Percentiles rank a stretch among this genome's conserved stretches.
Evolutionary conservation across 2,113 vertebrate species (phyloP).

Genomic region (Entosphenus tridentatus): DNA sequence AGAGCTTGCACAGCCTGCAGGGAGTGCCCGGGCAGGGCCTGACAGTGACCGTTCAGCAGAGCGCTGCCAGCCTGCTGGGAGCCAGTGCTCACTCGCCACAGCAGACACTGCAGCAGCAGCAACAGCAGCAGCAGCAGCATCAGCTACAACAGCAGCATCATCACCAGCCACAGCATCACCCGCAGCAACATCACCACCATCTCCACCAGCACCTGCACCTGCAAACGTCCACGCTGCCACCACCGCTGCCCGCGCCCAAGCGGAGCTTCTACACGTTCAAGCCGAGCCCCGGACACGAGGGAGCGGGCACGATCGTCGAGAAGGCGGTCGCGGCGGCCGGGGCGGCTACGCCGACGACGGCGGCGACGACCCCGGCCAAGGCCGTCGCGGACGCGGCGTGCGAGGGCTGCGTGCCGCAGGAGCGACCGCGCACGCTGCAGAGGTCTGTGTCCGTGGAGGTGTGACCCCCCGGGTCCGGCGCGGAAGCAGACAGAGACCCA

Average conservation of each 20-base stretch:
- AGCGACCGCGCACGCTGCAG: not conserved
- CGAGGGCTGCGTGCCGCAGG: not conserved
- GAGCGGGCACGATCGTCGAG: not conserved
- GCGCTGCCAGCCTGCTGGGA: too few relatives aligned
- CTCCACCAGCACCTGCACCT: too few relatives aligned
- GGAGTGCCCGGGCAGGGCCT: too few relatives aligned
- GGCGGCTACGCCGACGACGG: not conserved
- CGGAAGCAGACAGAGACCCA: too few relatives aligned
- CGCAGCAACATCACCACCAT: too few relatives aligned
- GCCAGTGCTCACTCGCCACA: too few relatives aligned
- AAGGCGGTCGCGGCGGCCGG: not conserved
- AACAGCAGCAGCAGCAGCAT: too few relatives aligned
- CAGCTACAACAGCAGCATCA: too few relatives aligned
- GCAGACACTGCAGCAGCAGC: too few relatives aligned
- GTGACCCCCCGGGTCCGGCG: not conserved
- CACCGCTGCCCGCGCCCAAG: not conserved
- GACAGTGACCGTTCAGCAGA: too few relatives aligned
- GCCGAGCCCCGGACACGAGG: not conserved
- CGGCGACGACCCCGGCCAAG: not conserved
- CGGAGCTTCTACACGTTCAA: not conserved
- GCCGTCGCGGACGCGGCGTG: not conserved
- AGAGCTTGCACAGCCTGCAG: too few relatives aligned
- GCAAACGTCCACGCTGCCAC: not conserved
- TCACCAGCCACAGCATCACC: too few relatives aligned
- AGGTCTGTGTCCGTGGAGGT: conserved; percentile 1